Percentiles rank a stretch among this genome's conserved stretches.
Evolutionary conservation across 2,113 vertebrate species (phyloP).

Genomic region (Corythaixoides concolor): DNA sequence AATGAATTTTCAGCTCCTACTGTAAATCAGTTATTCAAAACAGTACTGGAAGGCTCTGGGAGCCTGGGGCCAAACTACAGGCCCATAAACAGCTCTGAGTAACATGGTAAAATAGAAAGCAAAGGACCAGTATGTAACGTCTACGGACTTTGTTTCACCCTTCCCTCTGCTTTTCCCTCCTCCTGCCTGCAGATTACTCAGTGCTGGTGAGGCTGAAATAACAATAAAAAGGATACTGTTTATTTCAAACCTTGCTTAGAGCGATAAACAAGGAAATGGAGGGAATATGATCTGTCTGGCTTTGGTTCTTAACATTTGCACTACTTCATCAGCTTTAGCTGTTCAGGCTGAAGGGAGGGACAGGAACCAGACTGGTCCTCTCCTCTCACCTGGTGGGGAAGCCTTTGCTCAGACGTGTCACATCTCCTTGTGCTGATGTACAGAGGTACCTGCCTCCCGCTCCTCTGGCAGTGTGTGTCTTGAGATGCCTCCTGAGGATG

Average conservation of each 20-base stretch:
- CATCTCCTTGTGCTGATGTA: rapidly evolving
- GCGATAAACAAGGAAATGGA: not conserved
- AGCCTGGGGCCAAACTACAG: not conserved
- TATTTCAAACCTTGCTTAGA: not conserved
- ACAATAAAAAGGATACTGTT: not conserved
- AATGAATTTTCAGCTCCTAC: not conserved
- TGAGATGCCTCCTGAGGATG: not conserved
- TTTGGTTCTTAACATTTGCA: not conserved
- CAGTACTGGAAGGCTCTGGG: not conserved
- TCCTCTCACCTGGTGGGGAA: not conserved
- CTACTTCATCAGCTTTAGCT: not conserved
- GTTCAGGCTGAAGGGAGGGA: not conserved
- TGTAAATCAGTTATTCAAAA: not conserved
- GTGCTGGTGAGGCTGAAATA: not conserved
- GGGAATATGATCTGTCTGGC: not conserved
- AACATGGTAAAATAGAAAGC: not conserved
- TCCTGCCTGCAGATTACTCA: not conserved
- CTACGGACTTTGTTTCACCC: not conserved
- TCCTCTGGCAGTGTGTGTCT: not conserved
- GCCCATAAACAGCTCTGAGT: not conserved
- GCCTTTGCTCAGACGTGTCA: rapidly evolving
- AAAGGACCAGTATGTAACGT: not conserved
- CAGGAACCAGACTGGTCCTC: not conserved
- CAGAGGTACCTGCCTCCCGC: not conserved
- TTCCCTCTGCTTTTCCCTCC: not conserved